Base-by-base conservation (phyloP, 1,140 invertebrate genomes). In the Charaxes varanes region DNA sequence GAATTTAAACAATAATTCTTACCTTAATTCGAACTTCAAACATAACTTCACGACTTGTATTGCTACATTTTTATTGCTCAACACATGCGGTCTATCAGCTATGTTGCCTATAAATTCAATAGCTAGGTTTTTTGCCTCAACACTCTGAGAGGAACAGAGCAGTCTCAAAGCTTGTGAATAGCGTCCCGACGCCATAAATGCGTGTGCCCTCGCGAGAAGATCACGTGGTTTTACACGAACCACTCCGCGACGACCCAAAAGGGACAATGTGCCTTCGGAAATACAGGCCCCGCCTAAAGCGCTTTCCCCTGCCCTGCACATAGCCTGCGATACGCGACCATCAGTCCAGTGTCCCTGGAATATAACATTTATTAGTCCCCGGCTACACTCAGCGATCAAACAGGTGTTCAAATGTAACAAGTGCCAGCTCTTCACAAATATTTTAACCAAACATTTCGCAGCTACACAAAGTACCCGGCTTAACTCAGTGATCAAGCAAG, bases 211-310 rank as follows among this genome's bases (percentile, higher is more conserved):
- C 0, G 70, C 54, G 0, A 73, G 45, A 63, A 82, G 90, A 89
- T 65, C 91, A 78, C 42, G 94, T 65, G 59, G 93, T 70, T 71
- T 97, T 91, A 56, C 90, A 89, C 95, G 96, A 94, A 6, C 91
- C 89, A 62, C 96, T 82, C 56, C 98, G 87, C 40, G 90, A 0
- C 92, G 92, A 0, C 97, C 97, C 13, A 99, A 82, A 1, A 98
- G 61, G 35, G 97, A 88, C 6, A 98, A 72, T 54, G 96, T 93
- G 30, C 91, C 92, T 21, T 92, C 92, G 47, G 91, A 89, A 33
- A 90, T 92, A 37, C 93, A 89, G 10, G 97, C 88, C 8, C 96
- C 96, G 56, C 97, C 96, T 58, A 84, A 47, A 5, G 84, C 81
- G 30, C 70, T 72, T 11, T 65, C 79, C 0, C 81, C 80, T 4